These are phyloP conservation scores for Seira musarum DNA, from an alignment of 2,888 invertebrate species.

Conservation along the genomic window DNA sequence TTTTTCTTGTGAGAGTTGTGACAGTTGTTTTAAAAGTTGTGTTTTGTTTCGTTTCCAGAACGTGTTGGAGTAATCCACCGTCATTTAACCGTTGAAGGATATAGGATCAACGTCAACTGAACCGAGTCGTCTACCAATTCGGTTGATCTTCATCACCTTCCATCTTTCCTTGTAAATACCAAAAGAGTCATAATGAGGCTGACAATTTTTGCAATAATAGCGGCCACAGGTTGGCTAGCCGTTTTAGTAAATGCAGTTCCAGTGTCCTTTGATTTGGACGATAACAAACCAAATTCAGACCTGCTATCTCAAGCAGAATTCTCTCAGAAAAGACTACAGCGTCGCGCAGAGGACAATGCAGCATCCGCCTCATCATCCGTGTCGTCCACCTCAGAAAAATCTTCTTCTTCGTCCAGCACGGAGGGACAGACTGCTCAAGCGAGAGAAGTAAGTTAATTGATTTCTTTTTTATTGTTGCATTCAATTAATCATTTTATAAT, in stretches of 20 bases:
- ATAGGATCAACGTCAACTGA: too few relatives aligned
- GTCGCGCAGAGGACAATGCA: slow-evolving; percentile 63
- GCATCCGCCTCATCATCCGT: slow-evolving; percentile 32
- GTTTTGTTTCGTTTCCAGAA: too few relatives aligned
- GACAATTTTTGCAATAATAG: slow-evolving; percentile 58
- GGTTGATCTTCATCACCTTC: too few relatives aligned
- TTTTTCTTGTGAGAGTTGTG: too few relatives aligned
- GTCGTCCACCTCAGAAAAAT: slow-evolving; percentile 58
- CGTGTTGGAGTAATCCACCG: too few relatives aligned
- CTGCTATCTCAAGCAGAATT: slow-evolving; percentile 68
- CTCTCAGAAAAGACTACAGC: slow-evolving; percentile 62
- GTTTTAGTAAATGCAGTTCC: slow-evolving; percentile 58
- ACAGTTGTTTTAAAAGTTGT: too few relatives aligned
- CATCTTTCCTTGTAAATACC: slow-evolving; percentile 13
- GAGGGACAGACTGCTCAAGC: slow-evolving; percentile 65
- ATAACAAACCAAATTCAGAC: slow-evolving; percentile 66
- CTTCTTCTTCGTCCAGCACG: slow-evolving; percentile 60
- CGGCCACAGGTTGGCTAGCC: slow-evolving; percentile 57
- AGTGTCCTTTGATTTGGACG: slow-evolving; percentile 67
- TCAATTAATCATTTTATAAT: too few relatives aligned
- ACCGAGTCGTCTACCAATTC: too few relatives aligned
- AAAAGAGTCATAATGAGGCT: slow-evolving; percentile 62
- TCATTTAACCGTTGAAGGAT: too few relatives aligned
- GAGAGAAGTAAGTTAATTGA: slow-evolving; percentile 65
- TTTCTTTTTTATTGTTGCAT: too few relatives aligned